phyloP scores from a whole-genome alignment of 2,797 vertebrate genomes.

The Aldrovandia affinis region DNA sequence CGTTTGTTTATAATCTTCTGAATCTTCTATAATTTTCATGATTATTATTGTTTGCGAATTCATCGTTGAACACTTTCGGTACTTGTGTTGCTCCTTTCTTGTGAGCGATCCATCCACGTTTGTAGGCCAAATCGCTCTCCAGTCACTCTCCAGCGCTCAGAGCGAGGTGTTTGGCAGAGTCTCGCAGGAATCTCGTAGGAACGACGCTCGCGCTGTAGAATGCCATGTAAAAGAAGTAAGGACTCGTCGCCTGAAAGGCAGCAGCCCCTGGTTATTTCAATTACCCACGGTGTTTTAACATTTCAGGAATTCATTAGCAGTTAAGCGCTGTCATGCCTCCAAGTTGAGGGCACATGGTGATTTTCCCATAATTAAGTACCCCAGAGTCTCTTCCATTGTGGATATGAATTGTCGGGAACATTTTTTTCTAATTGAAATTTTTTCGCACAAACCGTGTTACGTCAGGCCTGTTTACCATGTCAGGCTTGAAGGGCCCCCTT shows the following conservation, averaged over 20 bases:
- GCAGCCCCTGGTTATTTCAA: neutral
- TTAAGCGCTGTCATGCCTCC: neutral
- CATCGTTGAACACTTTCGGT: too few relatives aligned
- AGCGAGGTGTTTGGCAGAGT: neutral
- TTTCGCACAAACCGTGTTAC: too few relatives aligned
- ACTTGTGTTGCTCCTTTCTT: too few relatives aligned
- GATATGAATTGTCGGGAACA: neutral
- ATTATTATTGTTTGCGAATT: too few relatives aligned
- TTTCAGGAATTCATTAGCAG: conserved; percentile 21
- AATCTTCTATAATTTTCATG: too few relatives aligned
- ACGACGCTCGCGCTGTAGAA: too few relatives aligned
- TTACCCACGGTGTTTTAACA: neutral
- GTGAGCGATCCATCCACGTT: too few relatives aligned
- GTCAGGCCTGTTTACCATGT: neutral
- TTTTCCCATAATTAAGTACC: conserved; percentile 4
- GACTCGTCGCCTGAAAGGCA: neutral
- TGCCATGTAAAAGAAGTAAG: neutral
- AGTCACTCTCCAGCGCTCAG: too few relatives aligned
- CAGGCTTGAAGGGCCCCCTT: neutral
- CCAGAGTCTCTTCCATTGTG: neutral
- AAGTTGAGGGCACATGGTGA: neutral
- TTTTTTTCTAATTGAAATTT: conserved; percentile 1
- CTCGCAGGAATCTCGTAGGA: too few relatives aligned
- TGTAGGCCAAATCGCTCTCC: too few relatives aligned
- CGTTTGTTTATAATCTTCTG: too few relatives aligned